Evolutionary conservation across 2,888 invertebrate genomes (phyloP), one percentile per base, ranked within the genome.

Genomic region (Lepidochitona cinerea): DNA sequence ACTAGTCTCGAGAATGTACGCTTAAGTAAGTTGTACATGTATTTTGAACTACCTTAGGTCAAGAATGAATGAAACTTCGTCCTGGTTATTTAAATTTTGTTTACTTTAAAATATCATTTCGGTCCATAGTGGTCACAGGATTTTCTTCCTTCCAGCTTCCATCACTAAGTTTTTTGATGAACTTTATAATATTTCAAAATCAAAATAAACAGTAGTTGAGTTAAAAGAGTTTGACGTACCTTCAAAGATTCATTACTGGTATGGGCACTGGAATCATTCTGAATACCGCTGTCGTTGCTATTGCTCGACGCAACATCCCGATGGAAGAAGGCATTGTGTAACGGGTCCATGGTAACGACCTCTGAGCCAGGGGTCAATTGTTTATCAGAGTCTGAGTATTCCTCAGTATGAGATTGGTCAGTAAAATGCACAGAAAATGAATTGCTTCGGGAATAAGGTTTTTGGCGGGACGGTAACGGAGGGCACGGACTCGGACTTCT

Each of bases 281-380:
- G 87, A 68, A 87, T 87, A 0, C 87, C 87, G 68, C 86, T 86
- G 78, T 87, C 87, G 68, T 86, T 87, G 69, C 87, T 87, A 76
- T 87, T 87, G 75, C 85, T 87, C 64, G 85, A 83, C 12, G 82
- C 52, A 37, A 71, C 52, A 32, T 71, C 71, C 18, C 71, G 37
- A 26, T 65, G 65, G 14, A 65, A 37, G 12, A 71, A 26, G 6
- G 23, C 29, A 59, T 29, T 23, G 4, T 14, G 59, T 59, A 59
- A 26, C 2, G 23, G 26, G 12, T 59, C 32, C 59, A 59, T 9
- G 29, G 32, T 12, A 4, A 59, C 32, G 26, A 23, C 18, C 26
- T 59, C 59, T 12, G 18, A 9, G 3, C 32, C 26, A 29, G 29
- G 12, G 26, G 26, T 14, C 14, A 32, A 14, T 32, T 18, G 26